Evolutionary conservation across 1,140 invertebrate genomes (phyloP), one percentile per base, ranked within the genome.

Genomic region (Cataglyphis hispanica): DNA sequence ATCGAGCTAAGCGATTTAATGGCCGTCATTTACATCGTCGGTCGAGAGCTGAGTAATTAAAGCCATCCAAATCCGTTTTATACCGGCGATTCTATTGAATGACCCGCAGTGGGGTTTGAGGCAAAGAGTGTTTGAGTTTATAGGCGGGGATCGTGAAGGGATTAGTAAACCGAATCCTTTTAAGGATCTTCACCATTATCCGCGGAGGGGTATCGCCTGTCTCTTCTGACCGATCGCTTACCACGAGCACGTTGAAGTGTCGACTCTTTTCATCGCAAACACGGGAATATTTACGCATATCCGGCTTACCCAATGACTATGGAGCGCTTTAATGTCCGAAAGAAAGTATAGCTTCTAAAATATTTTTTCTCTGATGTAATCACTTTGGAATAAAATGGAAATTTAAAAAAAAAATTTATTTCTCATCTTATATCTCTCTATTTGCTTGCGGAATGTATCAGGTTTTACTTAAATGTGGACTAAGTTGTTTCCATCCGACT

Each of bases 11-110:
- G 86, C 85, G 85, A 91, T 91, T 92, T 91, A 90, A 92, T 91
- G 88, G 91, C 72, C 74, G 86, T 90, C 91, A 92, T 92, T 92
- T 91, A 92, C 91, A 92, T 91, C 89, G 91, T 75, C 76, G 78
- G 85, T 91, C 74, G 87, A 93, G 91, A 91, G 92, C 92, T 92
- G 88, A 91, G 92, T 90, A 93, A 93, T 93, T 92, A 93, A 92
- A 93, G 87, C 90, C 80, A 90, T 91, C 89, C 91, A 84, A 86
- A 83, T 78, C 84, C 78, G 86, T 92, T 92, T 92, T 90, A 91
- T 91, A 84, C 90, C 40, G 66, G 53, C 61, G 75, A 77, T 77
- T 91, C 87, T 77, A 88, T 87, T 91, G 89, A 88, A 89, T 87
- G 85, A 84, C 77, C 81, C 81, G 69, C 77, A 60, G 72, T 81